A percentile compares a stretch with the other conserved stretches of the same genome.
phyloP scores from a whole-genome alignment of 2,888 invertebrate species.

The Xylota segnis region DNA sequence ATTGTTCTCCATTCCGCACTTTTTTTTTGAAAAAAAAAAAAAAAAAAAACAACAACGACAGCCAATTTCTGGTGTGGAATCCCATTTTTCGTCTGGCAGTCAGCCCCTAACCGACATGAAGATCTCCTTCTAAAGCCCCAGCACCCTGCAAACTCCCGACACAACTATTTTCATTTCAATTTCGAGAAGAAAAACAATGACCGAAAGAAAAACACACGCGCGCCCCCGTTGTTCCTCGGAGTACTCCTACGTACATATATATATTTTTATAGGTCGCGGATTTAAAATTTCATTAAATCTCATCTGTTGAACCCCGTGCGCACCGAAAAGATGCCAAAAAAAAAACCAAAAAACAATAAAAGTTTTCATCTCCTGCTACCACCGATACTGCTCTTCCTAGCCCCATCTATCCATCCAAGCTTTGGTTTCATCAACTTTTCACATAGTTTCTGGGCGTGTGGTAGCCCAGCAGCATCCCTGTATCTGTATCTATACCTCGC shows the following conservation, averaged over 20 bases:
- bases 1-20: constrained; percentile 23
- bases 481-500: constrained; percentile 18
- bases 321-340: constrained; percentile 57
- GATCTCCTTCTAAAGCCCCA: constrained; percentile 10
- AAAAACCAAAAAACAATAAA: no score
- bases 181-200: constrained; percentile 59
- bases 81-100: neutral
- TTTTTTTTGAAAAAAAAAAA: no score
- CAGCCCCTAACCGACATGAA: neutral
- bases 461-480: constrained; percentile 21
- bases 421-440: constrained; percentile 68
- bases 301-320: constrained; percentile 61
- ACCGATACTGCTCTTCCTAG: constrained; percentile 21
- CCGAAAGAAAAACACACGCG: constrained; percentile 36
- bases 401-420: constrained; percentile 19
- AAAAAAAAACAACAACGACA: constrained; percentile 39
- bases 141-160: constrained; percentile 6
- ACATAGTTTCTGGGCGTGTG: constrained; percentile 29
- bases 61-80: constrained; percentile 3
- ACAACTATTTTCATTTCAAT: constrained; percentile 71
- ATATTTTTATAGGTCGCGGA: constrained; percentile 69
- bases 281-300: constrained; percentile 76
- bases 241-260: no score
- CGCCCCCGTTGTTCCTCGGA: constrained; percentile 25
- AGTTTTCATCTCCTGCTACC: constrained; percentile 47